Percentiles rank a stretch among this genome's conserved stretches.
These are phyloP conservation scores for Nudaria mundana DNA, from an alignment of 2,888 invertebrate genomes.

Conservation along the genomic window DNA sequence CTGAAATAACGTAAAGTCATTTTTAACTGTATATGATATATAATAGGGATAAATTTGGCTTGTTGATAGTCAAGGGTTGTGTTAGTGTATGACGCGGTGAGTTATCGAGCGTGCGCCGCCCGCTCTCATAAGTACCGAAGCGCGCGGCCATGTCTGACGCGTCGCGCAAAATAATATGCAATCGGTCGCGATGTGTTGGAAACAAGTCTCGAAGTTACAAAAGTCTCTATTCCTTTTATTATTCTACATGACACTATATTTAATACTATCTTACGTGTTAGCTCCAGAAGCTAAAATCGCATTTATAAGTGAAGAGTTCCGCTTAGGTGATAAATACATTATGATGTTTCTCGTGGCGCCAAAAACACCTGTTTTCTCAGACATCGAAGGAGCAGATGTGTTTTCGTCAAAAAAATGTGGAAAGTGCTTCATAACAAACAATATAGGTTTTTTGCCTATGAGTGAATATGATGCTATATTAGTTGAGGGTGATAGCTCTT, in stretches of 20 bases:
- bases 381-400: slow-evolving; percentile 48
- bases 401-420: slow-evolving; percentile 44
- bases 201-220: slow-evolving; percentile 46
- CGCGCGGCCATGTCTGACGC: slow-evolving; percentile 43
- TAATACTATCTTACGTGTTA: slow-evolving; percentile 39
- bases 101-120: slow-evolving; percentile 49
- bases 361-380: slow-evolving; percentile 36
- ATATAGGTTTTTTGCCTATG: slow-evolving; percentile 52
- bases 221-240: slow-evolving; percentile 40
- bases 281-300: slow-evolving; percentile 35
- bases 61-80: slow-evolving; percentile 18
- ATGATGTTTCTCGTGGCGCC: slow-evolving; percentile 47
- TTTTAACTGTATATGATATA: background rate
- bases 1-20: background rate
- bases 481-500: slow-evolving; percentile 30
- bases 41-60: slow-evolving; percentile 13
- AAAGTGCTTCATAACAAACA: slow-evolving; percentile 55
- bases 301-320: slow-evolving; percentile 47
- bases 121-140: slow-evolving; percentile 40
- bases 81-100: slow-evolving; percentile 21
- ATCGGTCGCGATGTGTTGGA: slow-evolving; percentile 49
- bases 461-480: slow-evolving; percentile 55
- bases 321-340: slow-evolving; percentile 48
- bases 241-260: slow-evolving; percentile 42
- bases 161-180: slow-evolving; percentile 20